Percentiles rank a stretch among this genome's conserved stretches.
phyloP scores from a whole-genome alignment of 64 coral and sea anemone genomes.

The Montipora foliosa region DNA sequence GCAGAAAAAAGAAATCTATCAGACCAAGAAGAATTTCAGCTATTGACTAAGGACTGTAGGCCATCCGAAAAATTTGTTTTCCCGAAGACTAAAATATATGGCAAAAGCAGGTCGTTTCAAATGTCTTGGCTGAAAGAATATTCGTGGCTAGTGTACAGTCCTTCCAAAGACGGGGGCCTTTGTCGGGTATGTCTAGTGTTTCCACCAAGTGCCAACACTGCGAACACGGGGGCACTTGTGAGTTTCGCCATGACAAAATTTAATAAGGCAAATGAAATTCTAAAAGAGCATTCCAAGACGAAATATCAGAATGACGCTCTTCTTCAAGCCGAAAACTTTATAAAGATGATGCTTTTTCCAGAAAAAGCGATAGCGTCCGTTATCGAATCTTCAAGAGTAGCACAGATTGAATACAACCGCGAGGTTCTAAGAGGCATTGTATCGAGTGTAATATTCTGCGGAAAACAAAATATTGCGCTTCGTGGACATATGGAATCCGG shows the following conservation, averaged over 20 bases:
- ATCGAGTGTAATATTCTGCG: constrained; percentile 51
- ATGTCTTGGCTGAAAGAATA: no score
- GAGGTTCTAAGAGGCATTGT: constrained; percentile 59
- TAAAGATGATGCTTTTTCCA: constrained; percentile 50
- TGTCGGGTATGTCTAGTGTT: constrained; percentile 38
- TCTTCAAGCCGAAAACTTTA: constrained; percentile 45
- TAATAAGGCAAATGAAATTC: not conserved
- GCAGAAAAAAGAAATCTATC: constrained; percentile 19
- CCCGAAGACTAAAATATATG: constrained; percentile 41
- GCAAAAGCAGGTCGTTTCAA: not conserved
- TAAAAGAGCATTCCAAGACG: constrained; percentile 45
- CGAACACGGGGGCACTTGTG: not conserved
- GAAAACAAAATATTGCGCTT: constrained; percentile 65
- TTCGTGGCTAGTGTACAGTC: constrained; percentile 51
- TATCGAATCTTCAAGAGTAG: constrained; percentile 56
- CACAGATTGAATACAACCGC: constrained; percentile 44
- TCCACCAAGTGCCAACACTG: constrained; percentile 50
- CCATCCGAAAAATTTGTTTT: constrained; percentile 45
- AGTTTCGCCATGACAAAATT: no score
- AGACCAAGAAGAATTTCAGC: constrained; percentile 27
- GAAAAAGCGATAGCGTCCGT: constrained; percentile 29
- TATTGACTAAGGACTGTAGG: constrained; percentile 24
- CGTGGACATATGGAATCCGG: constrained; percentile 36
- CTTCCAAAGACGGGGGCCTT: constrained; percentile 40
- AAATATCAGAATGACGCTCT: constrained; percentile 70